Percentiles rank a stretch among this genome's conserved stretches.
Evolutionary conservation across 2,797 vertebrate genomes (phyloP).

Genomic region (Anabas testudineus): DNA sequence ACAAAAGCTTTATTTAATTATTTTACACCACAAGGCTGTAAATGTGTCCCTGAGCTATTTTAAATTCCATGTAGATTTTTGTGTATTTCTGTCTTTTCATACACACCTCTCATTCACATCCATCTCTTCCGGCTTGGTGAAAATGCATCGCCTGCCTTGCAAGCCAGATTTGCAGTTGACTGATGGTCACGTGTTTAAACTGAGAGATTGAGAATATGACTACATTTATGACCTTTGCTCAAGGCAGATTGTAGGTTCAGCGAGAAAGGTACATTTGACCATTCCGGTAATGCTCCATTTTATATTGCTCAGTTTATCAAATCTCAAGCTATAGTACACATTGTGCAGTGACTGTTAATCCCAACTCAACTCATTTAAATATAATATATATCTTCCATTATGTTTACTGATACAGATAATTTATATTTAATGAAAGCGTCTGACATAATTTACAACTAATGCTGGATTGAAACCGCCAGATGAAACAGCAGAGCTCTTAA

Average conservation of each 20-base stretch:
- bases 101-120: constrained; percentile 28
- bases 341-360: not conserved
- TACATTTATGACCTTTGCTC: constrained; percentile 15
- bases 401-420: too few species aligned
- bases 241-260: not conserved
- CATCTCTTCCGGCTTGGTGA: too few species aligned
- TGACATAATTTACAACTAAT: not conserved
- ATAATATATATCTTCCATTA: too few species aligned
- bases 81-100: constrained; percentile 24
- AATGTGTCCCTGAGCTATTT: constrained; percentile 5
- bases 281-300: too few species aligned
- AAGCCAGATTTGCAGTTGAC: constrained; percentile 31
- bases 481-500: too few species aligned
- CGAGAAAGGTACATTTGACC: not conserved
- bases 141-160: constrained; percentile 14
- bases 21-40: not conserved
- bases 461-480: not conserved
- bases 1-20: not conserved
- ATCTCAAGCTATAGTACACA: too few species aligned
- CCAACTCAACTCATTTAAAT: not conserved
- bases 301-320: not conserved
- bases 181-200: constrained; percentile 27
- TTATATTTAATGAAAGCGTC: not conserved
- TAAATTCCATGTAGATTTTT: constrained; percentile 7
- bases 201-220: constrained; percentile 26